Conservation (phyloP, 1,140 invertebrate species). For the Drosophila willistoni region DNA sequence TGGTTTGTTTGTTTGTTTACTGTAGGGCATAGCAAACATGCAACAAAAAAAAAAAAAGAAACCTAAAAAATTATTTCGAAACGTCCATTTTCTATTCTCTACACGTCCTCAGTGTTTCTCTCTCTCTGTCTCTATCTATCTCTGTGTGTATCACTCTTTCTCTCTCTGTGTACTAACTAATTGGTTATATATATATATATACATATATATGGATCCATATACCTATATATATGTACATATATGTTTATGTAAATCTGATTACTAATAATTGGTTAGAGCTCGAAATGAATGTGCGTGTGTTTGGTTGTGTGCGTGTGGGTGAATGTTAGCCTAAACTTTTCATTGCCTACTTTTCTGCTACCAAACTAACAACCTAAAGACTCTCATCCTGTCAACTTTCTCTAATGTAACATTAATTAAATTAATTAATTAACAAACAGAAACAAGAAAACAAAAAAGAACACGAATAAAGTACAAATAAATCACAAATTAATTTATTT, state of each 20-base stretch:
- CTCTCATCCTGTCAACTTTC: not conserved
- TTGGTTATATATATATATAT: not conserved
- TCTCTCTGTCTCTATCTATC: conserved; percentile 12
- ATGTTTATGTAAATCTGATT: not conserved
- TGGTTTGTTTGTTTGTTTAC: not conserved
- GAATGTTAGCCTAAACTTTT: conserved; percentile 6
- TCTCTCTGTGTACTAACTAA: conserved; percentile 23
- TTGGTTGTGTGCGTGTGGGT: not conserved
- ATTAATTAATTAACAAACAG: not conserved
- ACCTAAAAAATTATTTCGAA: conserved; percentile 30
- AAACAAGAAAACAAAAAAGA: not conserved
- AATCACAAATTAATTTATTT: conserved; percentile 13
- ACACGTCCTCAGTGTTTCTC: conserved; percentile 20
- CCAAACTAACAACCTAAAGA: not conserved
- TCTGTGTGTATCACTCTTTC: conserved; percentile 28
- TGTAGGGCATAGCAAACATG: conserved; percentile 6
- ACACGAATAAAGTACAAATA: conserved; percentile 4
- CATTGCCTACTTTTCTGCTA: conserved; percentile 6
- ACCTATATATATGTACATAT: not conserved
- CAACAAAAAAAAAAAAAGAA: conserved; percentile 9
- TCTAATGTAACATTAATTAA: conserved; percentile 7
- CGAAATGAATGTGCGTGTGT: not conserved
- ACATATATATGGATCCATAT: not conserved
- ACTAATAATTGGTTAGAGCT: conserved; percentile 1
- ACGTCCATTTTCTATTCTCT: conserved; percentile 20